Evolutionary conservation across 64 coral and sea anemone species (phyloP).

Genomic region (Montipora sp.): DNA sequence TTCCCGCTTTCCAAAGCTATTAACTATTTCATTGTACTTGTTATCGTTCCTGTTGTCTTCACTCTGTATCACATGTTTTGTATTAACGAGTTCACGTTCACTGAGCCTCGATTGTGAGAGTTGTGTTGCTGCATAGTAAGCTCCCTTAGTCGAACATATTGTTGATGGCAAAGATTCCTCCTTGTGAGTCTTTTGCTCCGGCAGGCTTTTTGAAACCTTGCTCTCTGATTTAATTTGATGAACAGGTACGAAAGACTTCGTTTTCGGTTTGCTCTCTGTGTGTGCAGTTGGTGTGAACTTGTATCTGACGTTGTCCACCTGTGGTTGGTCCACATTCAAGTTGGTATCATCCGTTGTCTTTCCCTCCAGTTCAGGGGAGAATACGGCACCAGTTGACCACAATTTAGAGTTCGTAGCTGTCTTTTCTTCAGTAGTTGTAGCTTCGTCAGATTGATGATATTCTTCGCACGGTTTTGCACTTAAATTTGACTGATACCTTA

Average conservation of each 20-base stretch:
- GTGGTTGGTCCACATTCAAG: background rate
- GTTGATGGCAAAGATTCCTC: background rate
- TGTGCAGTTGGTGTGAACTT: background rate
- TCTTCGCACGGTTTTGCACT: background rate
- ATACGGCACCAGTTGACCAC: background rate
- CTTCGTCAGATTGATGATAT: background rate
- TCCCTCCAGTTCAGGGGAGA: background rate
- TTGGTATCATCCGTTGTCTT: background rate
- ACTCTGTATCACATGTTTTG: background rate
- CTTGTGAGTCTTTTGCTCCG: background rate
- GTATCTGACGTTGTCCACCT: background rate
- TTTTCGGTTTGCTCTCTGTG: background rate
- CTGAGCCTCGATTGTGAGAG: background rate
- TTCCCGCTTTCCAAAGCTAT: too few species aligned
- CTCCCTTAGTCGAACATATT: background rate
- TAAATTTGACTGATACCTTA: too few species aligned
- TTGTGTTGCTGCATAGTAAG: background rate
- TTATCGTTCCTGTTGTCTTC: background rate
- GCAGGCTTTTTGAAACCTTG: background rate
- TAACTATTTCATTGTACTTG: background rate
- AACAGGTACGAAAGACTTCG: background rate
- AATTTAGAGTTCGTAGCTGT: background rate
- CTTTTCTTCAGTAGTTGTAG: background rate
- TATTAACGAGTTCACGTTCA: background rate
- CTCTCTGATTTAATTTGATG: background rate